A percentile compares a stretch with the other conserved stretches of the same genome.
Evolutionary conservation across 2,113 vertebrate species (phyloP).

Genomic region (Irena cyanogastra): DNA sequence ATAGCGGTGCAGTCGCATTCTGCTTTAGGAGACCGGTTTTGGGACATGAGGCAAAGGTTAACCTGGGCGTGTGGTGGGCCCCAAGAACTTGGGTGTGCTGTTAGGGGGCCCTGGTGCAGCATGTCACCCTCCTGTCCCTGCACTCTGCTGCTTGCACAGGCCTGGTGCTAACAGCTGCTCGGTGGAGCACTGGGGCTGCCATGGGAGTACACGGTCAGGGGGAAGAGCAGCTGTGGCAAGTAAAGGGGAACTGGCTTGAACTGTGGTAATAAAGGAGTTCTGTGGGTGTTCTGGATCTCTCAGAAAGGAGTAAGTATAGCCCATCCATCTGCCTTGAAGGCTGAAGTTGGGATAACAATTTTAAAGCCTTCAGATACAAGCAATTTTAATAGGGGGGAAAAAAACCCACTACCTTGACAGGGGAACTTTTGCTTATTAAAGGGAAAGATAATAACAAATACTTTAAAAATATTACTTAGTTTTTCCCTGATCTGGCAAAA

Average conservation of each 20-base stretch:
- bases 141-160: not conserved
- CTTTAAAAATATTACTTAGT: not conserved
- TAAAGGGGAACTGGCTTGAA: not conserved
- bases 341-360: not conserved
- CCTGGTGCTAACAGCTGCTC: not conserved
- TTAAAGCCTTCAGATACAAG: not conserved
- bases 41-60: not conserved
- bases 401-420: not conserved
- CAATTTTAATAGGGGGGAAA: not conserved
- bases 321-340: not conserved
- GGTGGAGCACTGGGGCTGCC: rapidly evolving
- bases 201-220: not conserved
- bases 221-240: not conserved
- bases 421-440: not conserved
- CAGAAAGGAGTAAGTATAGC: not conserved
- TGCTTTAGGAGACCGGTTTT: not conserved
- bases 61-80: not conserved
- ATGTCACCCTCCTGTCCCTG: not conserved
- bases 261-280: not conserved
- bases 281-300: not conserved
- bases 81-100: not conserved
- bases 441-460: not conserved
- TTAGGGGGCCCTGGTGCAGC: not conserved
- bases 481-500: not conserved
- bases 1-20: not conserved